Conservation (phyloP, 2,888 invertebrate genomes). For the Clistopyga incitator region DNA sequence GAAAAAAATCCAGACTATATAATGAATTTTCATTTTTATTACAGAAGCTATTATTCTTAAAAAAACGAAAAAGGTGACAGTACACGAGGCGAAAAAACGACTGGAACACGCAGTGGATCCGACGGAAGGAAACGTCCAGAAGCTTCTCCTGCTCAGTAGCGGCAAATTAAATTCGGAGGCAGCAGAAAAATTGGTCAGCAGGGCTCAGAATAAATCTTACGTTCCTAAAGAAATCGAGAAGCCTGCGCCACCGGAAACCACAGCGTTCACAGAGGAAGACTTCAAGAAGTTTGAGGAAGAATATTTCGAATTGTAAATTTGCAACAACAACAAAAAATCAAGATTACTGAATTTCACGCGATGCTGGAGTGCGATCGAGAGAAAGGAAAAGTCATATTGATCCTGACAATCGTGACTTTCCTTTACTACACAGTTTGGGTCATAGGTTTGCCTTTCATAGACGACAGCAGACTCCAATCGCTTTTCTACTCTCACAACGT, state of each 20-base stretch:
- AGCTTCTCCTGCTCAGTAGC: constrained; percentile 85
- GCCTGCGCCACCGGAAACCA: constrained; percentile 84
- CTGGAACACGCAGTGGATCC: constrained; percentile 76
- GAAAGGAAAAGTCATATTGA: constrained; percentile 87
- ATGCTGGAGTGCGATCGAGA: constrained; percentile 85
- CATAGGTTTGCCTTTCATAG: constrained; percentile 89
- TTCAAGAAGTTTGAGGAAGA: constrained; percentile 89
- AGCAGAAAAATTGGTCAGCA: constrained; percentile 86
- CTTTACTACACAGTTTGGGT: constrained; percentile 88
- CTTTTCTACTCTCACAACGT: constrained; percentile 77
- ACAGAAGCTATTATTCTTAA: constrained; percentile 68
- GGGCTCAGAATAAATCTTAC: constrained; percentile 85
- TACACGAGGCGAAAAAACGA: constrained; percentile 76
- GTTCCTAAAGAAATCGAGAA: constrained; percentile 82
- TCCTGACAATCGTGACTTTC: constrained; percentile 85
- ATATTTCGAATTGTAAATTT: constrained; percentile 79
- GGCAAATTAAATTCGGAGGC: constrained; percentile 81
- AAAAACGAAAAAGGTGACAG: constrained; percentile 74
- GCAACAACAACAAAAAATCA: constrained; percentile 2
- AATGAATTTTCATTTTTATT: constrained; percentile 2
- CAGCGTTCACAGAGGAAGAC: constrained; percentile 90
- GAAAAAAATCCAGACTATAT: constrained; percentile 5
- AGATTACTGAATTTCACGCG: constrained; percentile 20
- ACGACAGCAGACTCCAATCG: constrained; percentile 86
- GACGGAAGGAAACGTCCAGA: constrained; percentile 85